Evolutionary conservation across 2,797 vertebrate species (phyloP), one percentile per base, ranked within the genome.

Genomic region (Galagoides demidoff): DNA sequence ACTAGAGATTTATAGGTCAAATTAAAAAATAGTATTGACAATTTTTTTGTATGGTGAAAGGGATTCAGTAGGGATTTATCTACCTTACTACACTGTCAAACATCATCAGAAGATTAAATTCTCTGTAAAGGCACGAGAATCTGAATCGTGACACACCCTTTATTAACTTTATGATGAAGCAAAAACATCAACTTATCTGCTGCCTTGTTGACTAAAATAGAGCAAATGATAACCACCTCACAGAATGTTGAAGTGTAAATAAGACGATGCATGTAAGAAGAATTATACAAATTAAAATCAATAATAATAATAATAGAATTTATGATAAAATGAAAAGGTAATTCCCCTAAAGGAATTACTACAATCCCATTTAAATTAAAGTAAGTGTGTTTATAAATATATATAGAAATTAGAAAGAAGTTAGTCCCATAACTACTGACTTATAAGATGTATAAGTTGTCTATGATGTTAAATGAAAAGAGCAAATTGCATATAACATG

Each of bases 241-340:
- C 11, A 82, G 68, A 85, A 6, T 77, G 27, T 55, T 88, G 29
- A 91, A 66, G 22, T 92, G 25, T 84, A 92, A 95, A 63, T 68
- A 78, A 95, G 31, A 90, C 3, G 19, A 12, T 20, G 2, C 29
- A n/a, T 43, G 5, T 77, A 29, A 84, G 34, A 93, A 39, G 45
- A 93, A 29, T 66, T 87, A 92, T 55, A 71, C 59, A 92, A 76
- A 74, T 83, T 12, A 96, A 85, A 78, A 92, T 85, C 34, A 43
- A 64, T 11, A 76, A n/a, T 63, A 77, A 8, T 68, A 85, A 63
- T 39, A 57, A 63, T 19, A 74, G 29, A 90, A 84, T 27, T 59
- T 94, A n/a, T 64, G 74, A 78, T 85, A 83, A 89, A 92, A 89
- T 90, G 19, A 89, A 70, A 93, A 96, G 11, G 13, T 45, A 74